These are phyloP conservation scores for Scomber japonicus DNA, from an alignment of 2,113 vertebrate species.

Conservation along the genomic window DNA sequence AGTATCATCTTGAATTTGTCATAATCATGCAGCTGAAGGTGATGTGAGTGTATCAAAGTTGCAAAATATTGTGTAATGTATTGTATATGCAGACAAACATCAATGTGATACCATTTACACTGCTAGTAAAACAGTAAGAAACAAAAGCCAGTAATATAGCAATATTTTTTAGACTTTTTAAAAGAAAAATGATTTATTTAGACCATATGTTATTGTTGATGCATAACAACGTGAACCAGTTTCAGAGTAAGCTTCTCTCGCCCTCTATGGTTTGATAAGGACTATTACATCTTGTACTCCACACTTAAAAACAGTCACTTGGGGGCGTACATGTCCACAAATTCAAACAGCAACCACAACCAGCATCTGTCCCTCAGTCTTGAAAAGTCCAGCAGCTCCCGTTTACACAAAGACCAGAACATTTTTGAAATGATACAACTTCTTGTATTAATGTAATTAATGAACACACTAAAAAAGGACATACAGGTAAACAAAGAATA, in stretches of 20 bases:
- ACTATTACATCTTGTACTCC: slow-evolving; percentile 35
- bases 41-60: neutral
- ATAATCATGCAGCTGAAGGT: neutral
- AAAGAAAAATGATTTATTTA: neutral
- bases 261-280: slow-evolving; percentile 56
- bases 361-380: neutral
- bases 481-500: too few species aligned
- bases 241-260: slow-evolving; percentile 21
- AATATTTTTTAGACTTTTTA: too few species aligned
- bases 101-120: too few species aligned
- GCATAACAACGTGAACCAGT: neutral
- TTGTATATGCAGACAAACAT: too few species aligned
- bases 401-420: neutral
- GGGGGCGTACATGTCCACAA: slow-evolving; percentile 28
- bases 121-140: too few species aligned
- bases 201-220: neutral
- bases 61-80: too few species aligned
- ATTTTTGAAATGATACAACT: neutral
- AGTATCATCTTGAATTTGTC: too few species aligned
- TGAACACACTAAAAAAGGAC: too few species aligned
- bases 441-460: too few species aligned
- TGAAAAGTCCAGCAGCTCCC: neutral
- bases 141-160: too few species aligned
- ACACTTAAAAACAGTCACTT: slow-evolving; percentile 7
- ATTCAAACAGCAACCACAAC: neutral